These are phyloP conservation scores for Eidolon helvum DNA, from an alignment of 2,113 vertebrate genomes.

Conservation along the genomic window DNA sequence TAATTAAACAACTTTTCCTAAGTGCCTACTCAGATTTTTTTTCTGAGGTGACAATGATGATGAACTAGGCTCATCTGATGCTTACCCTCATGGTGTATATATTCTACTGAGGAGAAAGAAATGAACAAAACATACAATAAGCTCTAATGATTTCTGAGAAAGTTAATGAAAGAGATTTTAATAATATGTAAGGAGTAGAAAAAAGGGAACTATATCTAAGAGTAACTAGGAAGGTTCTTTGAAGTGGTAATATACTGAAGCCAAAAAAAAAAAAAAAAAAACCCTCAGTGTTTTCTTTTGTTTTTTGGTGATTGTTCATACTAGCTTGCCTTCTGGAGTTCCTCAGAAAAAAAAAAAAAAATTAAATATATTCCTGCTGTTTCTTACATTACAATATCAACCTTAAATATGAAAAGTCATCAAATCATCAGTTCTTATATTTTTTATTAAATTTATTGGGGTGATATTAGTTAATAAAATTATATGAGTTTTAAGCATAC, in stretches of 20 bases:
- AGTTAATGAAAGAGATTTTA: background rate
- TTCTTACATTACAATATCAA: background rate
- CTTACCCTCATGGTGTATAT: fast-evolving
- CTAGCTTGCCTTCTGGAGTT: background rate
- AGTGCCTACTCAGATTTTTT: background rate
- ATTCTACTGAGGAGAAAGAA: background rate
- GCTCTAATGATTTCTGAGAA: background rate
- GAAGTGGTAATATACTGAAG: background rate
- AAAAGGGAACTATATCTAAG: background rate
- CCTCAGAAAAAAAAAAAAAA: background rate
- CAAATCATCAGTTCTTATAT: background rate
- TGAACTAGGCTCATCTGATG: background rate
- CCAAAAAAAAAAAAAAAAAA: background rate
- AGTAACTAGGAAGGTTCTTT: background rate
- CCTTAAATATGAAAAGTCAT: background rate
- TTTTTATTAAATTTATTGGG: too few relatives aligned
- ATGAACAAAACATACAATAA: background rate
- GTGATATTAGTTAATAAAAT: too few relatives aligned
- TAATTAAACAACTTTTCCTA: background rate
- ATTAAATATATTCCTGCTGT: background rate
- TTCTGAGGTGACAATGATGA: background rate
- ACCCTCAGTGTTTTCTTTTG: background rate
- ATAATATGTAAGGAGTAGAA: background rate
- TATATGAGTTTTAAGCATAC: too few relatives aligned
- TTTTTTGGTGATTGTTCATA: background rate